Conservation (phyloP, 2,888 invertebrate genomes). For the Drosophila anomalata region DNA sequence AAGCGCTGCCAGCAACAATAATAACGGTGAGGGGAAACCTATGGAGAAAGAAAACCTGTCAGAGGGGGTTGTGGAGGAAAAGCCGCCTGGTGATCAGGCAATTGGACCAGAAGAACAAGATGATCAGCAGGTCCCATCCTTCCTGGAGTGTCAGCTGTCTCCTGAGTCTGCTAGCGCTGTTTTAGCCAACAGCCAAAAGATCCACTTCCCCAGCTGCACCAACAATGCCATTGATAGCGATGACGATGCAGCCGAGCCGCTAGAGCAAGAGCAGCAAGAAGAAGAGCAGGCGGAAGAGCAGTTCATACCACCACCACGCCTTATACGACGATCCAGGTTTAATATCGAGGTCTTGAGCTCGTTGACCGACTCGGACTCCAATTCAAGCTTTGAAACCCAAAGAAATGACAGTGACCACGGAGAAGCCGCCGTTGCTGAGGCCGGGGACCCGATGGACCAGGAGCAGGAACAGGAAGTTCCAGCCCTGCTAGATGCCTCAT, state of each 20-base stretch:
- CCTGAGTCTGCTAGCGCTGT: conserved; percentile 8
- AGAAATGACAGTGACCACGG: not conserved
- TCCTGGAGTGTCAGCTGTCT: conserved; percentile 2
- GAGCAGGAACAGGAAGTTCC: not conserved
- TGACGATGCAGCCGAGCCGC: not conserved
- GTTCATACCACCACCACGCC: not conserved
- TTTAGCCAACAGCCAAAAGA: not conserved
- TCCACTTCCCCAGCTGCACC: not conserved
- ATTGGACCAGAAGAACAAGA: not conserved
- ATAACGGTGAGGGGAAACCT: conserved; percentile 21
- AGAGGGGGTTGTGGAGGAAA: not conserved
- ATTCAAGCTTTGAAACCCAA: conserved; percentile 22
- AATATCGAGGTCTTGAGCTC: too few species aligned
- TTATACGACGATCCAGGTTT: too few species aligned
- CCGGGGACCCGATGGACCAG: not conserved
- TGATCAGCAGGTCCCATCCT: not conserved
- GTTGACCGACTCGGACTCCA: conserved; percentile 18
- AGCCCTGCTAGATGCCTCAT: not conserved
- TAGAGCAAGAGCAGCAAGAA: not conserved
- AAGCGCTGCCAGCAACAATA: conserved; percentile 34
- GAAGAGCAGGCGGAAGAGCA: not conserved
- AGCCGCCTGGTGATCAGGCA: not conserved
- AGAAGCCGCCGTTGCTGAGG: conserved; percentile 7
- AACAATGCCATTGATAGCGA: conserved; percentile 14
- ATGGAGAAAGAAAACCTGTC: not conserved